phyloP scores from a whole-genome alignment of 2,797 vertebrate genomes.

The Rhinichthys osculus region DNA sequence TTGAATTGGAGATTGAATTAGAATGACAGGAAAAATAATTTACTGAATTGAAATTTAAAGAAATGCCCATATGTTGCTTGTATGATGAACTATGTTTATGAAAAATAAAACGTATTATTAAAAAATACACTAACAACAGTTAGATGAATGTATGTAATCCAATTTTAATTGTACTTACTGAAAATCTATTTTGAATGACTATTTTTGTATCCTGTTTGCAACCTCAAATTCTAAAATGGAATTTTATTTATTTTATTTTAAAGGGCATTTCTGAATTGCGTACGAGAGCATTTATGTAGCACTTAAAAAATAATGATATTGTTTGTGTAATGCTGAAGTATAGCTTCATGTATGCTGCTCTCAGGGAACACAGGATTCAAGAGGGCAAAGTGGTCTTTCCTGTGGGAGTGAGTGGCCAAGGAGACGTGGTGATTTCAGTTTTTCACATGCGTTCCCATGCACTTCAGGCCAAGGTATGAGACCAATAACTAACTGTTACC shows the following conservation, averaged over 20 bases:
- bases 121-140: not conserved
- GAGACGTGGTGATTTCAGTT: constrained; percentile 92
- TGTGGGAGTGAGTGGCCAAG: constrained; percentile 92
- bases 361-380: constrained; percentile 93
- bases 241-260: not conserved
- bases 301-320: not conserved
- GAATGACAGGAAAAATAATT: not conserved
- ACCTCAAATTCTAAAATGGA: not conserved
- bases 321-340: not conserved
- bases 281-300: not conserved
- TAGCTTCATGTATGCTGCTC: not conserved
- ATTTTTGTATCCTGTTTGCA: not conserved
- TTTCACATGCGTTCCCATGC: constrained; percentile 94
- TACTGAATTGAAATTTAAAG: not conserved
- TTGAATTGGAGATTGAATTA: not conserved
- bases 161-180: not conserved
- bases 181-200: not conserved
- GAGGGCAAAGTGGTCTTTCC: constrained; percentile 94
- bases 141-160: not conserved
- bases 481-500: not conserved
- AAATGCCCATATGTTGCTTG: not conserved
- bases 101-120: not conserved
- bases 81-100: not conserved
- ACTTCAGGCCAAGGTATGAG: constrained; percentile 93
- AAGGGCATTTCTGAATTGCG: not conserved